These are phyloP conservation scores for Paelopatides confundens DNA, from an alignment of 53 echinoderm and acorn worm genomes.

Conservation along the genomic window DNA sequence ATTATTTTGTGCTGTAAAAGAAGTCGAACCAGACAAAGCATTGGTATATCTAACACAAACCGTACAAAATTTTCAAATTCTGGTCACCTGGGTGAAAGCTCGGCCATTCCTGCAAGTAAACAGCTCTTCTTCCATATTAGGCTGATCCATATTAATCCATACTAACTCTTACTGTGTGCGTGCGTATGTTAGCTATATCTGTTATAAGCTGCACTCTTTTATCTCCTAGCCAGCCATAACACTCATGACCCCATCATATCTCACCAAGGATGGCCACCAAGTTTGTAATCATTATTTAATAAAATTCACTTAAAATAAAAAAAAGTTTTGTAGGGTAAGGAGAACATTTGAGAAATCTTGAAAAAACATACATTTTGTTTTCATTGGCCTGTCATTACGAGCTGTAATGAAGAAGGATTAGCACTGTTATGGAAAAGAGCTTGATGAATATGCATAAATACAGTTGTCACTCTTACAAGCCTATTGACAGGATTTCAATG, in stretches of 20 bases:
- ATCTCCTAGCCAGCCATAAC: background rate
- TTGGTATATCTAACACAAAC: slow-evolving; percentile 24
- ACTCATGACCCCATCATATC: background rate
- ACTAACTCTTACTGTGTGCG: background rate
- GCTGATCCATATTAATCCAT: slow-evolving; percentile 8
- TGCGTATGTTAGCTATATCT: slow-evolving; percentile 6
- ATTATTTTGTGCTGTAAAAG: background rate
- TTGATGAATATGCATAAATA: background rate
- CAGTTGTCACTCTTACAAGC: background rate
- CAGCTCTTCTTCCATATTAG: slow-evolving; percentile 39
- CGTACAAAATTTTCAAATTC: slow-evolving; percentile 32
- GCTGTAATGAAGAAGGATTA: background rate
- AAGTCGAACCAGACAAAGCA: slow-evolving; percentile 11
- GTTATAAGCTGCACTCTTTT: background rate
- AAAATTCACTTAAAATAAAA: background rate
- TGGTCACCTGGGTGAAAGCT: slow-evolving; percentile 14
- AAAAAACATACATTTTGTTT: background rate
- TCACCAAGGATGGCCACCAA: background rate
- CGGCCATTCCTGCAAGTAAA: slow-evolving; percentile 13
- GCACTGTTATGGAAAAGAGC: background rate
- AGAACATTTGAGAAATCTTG: background rate
- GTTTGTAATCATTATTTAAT: background rate
- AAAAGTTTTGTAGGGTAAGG: background rate
- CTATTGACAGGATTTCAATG: background rate
- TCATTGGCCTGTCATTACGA: background rate